phyloP scores from a whole-genome alignment of 2,113 vertebrate genomes.

The Melanerpes formicivorus region DNA sequence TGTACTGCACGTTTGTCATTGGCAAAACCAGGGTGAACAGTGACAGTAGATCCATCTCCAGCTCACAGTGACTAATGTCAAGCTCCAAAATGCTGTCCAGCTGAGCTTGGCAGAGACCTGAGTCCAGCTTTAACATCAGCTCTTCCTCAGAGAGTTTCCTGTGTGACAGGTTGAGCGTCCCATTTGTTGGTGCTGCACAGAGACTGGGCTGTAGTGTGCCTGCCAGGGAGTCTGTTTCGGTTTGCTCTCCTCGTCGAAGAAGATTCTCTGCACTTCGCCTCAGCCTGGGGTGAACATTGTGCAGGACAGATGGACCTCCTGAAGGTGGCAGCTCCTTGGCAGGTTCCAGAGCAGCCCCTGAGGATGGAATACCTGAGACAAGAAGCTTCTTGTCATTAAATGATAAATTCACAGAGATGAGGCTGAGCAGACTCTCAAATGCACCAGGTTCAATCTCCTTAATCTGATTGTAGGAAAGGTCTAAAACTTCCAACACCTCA shows the following conservation, averaged over 20 bases:
- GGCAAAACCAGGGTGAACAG: neutral
- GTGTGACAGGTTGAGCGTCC: constrained; percentile 2
- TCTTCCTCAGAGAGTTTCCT: constrained; percentile 6
- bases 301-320: neutral
- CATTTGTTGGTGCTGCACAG: neutral
- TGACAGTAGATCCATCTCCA: constrained; percentile 24
- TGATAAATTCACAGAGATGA: constrained; percentile 21
- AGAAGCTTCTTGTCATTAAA: constrained; percentile 8
- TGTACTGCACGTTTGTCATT: neutral
- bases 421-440: neutral
- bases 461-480: constrained; percentile 33
- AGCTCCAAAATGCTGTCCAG: constrained; percentile 6
- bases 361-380: neutral
- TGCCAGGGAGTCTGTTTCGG: fast-evolving
- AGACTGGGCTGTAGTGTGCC: fast-evolving
- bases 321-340: fast-evolving
- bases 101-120: neutral
- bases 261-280: neutral
- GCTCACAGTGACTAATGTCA: constrained; percentile 17
- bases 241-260: neutral
- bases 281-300: neutral
- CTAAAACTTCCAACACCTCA: neutral
- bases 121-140: neutral
- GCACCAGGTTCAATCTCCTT: neutral
- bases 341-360: neutral